Evolutionary conservation across 92 coral and sea anemone genomes (phyloP), one percentile per base, ranked within the genome.

Genomic region (Zoanthus solanderi): DNA sequence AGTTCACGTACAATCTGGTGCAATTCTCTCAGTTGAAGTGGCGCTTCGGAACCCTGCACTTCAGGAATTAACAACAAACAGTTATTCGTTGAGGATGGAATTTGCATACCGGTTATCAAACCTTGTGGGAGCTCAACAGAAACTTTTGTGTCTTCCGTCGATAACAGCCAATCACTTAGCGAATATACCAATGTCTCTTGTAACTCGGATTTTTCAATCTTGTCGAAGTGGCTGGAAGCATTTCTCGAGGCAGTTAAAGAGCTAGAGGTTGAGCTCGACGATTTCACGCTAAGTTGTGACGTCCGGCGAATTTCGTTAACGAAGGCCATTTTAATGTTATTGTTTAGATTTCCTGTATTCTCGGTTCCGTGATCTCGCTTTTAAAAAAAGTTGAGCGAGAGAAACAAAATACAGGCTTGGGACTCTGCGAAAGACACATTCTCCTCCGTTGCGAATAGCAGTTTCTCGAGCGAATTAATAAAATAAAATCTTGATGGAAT

Each of bases 171-270:
- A 86, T 97, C 99, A 63, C 93, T 91, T 0, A 98, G 90, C 9
- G 95, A 93, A 87, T 92, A 92, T 10, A 98, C 98, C 16, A 97
- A 91, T 10, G 98, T 92, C 84, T 97, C 99, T 81, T 97, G 99
- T n/a, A 95, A 91, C 78, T 97, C 99, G 65, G 88, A 92, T 63
- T 98, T 95, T 88, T 97, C 99, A 72, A 97, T 95, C 88, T 97
- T 97, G 90, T 97, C 99, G 76, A 97, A 97, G 88, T 97, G 95
- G 2, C 98, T 97, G 13, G 98, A 98, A 10, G 99, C 99, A 34
- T 93, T 94, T 76, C 99, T 83, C 0, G 97, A 78, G 1, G 99
- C 98, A 11, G 95, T 96, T 88, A 95, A 79, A 32, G 96, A 86
- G 44, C 95, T 92, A 94, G 92, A 91, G 0, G 96, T 78, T n/a